Evolutionary conservation across 2,888 invertebrate genomes (phyloP).

Genomic region (Drosophila demipolita): DNA sequence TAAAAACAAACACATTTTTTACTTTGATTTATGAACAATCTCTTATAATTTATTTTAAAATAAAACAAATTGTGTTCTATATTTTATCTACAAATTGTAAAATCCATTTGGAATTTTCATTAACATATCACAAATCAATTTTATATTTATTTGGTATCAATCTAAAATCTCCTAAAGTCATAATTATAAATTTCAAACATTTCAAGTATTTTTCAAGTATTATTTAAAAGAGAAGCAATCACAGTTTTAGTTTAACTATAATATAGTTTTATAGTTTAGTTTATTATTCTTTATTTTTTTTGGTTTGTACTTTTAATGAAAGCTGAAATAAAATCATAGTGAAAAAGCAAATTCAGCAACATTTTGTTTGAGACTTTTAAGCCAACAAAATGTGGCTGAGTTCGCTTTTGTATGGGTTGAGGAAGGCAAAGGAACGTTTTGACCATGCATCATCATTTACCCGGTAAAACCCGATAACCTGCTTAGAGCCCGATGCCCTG

Average conservation of each 20-base stretch:
- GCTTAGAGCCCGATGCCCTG: conserved; percentile 44
- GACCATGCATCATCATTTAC: conserved; percentile 21
- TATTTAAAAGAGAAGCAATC: conserved; percentile 21
- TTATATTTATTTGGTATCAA: conserved; percentile 42
- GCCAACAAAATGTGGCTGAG: conserved; percentile 61
- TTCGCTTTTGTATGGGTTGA: conserved; percentile 59
- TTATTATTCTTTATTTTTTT: conserved; percentile 39
- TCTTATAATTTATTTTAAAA: background rate
- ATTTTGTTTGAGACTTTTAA: conserved; percentile 35
- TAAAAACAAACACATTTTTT: background rate
- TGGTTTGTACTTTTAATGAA: conserved; percentile 26
- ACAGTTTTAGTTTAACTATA: conserved; percentile 77
- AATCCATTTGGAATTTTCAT: conserved; percentile 14
- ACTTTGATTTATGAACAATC: background rate
- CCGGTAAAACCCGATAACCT: conserved; percentile 12
- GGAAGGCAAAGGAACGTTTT: conserved; percentile 33
- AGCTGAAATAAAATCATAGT: conserved; percentile 53
- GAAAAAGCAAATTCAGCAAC: conserved; percentile 72
- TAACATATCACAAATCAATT: conserved; percentile 52
- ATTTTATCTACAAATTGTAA: background rate
- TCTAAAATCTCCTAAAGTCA: conserved; percentile 28
- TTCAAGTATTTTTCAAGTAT: conserved; percentile 6
- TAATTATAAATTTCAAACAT: background rate
- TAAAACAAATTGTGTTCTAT: background rate
- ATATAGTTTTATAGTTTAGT: conserved; percentile 31